Evolutionary conservation across 2,113 vertebrate genomes (phyloP).

Genomic region (Scomber scombrus): DNA sequence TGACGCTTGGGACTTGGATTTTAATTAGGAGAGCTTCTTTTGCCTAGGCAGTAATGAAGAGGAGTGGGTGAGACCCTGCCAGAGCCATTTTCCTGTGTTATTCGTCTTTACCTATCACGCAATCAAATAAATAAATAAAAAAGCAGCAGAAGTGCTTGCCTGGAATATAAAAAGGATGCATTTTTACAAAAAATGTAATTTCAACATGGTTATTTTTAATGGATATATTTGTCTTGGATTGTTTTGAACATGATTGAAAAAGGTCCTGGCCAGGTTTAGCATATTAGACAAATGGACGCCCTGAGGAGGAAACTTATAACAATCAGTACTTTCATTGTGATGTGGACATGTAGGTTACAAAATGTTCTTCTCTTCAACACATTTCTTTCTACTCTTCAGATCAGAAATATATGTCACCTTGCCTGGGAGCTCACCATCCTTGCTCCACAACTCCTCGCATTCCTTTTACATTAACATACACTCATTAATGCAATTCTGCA

Average conservation of each 20-base stretch:
- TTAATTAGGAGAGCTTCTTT: conserved; percentile 16
- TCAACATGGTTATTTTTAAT: too few species aligned
- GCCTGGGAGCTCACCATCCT: background rate
- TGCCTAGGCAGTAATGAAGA: background rate
- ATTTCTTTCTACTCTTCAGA: too few species aligned
- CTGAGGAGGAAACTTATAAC: background rate
- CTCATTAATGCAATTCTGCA: background rate
- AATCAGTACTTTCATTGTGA: too few species aligned
- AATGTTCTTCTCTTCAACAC: too few species aligned
- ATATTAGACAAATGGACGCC: background rate
- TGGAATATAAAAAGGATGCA: background rate
- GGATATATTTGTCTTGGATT: too few species aligned
- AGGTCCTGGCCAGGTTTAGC: background rate
- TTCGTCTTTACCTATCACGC: background rate
- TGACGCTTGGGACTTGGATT: background rate
- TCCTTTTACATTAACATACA: background rate
- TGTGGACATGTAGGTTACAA: too few species aligned
- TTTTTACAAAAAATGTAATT: background rate
- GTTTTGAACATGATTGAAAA: background rate
- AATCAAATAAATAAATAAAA: background rate
- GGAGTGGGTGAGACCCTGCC: background rate
- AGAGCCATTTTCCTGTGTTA: background rate
- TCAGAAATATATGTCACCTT: background rate
- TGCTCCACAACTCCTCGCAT: background rate
- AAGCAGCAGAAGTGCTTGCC: background rate